These are phyloP conservation scores for Rhinatrema bivittatum DNA, from an alignment of 2,797 vertebrate species.

Conservation along the genomic window DNA sequence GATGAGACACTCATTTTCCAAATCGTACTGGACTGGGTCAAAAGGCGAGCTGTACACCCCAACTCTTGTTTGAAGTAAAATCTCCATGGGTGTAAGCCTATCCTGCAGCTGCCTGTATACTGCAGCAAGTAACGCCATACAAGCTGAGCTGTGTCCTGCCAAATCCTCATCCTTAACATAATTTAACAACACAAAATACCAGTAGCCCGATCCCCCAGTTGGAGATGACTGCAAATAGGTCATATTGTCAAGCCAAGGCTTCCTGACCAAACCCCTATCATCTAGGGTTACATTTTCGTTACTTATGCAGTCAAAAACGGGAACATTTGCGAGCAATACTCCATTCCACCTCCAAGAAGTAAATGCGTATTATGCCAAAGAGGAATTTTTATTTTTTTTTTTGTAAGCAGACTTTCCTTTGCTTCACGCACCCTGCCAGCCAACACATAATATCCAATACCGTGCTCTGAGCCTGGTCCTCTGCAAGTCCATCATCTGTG, in stretches of 20 bases:
- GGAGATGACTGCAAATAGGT: conserved; percentile 89
- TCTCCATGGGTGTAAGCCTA: conserved; percentile 90
- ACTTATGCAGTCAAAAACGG: conserved; percentile 93
- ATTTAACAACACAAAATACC: conserved; percentile 97
- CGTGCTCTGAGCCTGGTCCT: conserved; percentile 89
- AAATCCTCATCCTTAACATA: conserved; percentile 97
- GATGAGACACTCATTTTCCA: conserved; percentile 96
- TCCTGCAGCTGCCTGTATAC: conserved; percentile 92
- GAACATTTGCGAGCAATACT: conserved; percentile 97
- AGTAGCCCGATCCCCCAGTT: conserved; percentile 92
- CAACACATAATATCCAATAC: conserved; percentile 90
- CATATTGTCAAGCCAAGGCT: conserved; percentile 93
- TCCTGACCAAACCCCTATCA: conserved; percentile 86
- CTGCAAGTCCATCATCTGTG: conserved; percentile 61
- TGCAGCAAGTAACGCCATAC: conserved; percentile 85
- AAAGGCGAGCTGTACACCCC: conserved; percentile 96
- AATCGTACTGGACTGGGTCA: conserved; percentile 95
- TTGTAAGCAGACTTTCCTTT: conserved; percentile 84
- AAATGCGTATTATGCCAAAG: conserved; percentile 79
- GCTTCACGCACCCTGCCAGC: conserved; percentile 89
- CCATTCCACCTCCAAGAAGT: conserved; percentile 92
- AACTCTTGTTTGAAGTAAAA: conserved; percentile 92
- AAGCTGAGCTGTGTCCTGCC: conserved; percentile 87
- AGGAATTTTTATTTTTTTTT: conserved; percentile 80
- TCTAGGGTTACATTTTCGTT: conserved; percentile 90